Evolutionary conservation across 2,888 invertebrate genomes (phyloP).

Genomic region (Phlogophora meticulosa): DNA sequence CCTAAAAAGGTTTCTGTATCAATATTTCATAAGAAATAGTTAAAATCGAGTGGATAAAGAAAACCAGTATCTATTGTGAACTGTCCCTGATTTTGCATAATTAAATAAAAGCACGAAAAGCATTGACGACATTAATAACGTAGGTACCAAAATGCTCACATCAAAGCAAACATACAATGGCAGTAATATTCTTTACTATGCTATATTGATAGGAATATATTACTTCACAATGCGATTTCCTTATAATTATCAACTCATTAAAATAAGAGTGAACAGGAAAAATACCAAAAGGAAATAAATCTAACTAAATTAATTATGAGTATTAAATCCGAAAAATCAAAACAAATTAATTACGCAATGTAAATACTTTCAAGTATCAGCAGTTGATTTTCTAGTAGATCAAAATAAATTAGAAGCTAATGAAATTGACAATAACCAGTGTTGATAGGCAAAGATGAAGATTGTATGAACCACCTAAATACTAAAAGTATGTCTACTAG

Average conservation of each 20-base stretch:
- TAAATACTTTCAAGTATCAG: conserved; percentile 10
- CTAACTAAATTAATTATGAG: conserved; percentile 8
- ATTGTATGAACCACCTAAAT: conserved; percentile 37
- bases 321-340: conserved; percentile 12
- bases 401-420: conserved; percentile 47
- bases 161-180: conserved; percentile 61
- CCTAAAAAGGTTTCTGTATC: not conserved
- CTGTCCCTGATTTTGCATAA: conserved; percentile 71
- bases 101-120: conserved; percentile 83
- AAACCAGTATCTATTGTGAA: conserved; percentile 39
- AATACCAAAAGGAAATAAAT: conserved; percentile 13
- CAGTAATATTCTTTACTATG: conserved; percentile 53
- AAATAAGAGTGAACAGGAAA: conserved; percentile 11
- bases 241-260: conserved; percentile 18
- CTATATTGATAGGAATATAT: conserved; percentile 49
- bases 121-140: conserved; percentile 73
- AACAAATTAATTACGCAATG: conserved; percentile 14
- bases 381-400: conserved; percentile 16
- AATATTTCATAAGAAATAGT: not conserved
- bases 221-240: conserved; percentile 25
- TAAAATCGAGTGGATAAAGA: not conserved
- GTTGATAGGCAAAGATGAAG: conserved; percentile 51
- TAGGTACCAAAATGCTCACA: conserved; percentile 70
- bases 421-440: conserved; percentile 54
- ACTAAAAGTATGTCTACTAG: conserved; percentile 52